phyloP scores from a whole-genome alignment of 2,888 invertebrate species.

The Phragmatobia fuliginosa region DNA sequence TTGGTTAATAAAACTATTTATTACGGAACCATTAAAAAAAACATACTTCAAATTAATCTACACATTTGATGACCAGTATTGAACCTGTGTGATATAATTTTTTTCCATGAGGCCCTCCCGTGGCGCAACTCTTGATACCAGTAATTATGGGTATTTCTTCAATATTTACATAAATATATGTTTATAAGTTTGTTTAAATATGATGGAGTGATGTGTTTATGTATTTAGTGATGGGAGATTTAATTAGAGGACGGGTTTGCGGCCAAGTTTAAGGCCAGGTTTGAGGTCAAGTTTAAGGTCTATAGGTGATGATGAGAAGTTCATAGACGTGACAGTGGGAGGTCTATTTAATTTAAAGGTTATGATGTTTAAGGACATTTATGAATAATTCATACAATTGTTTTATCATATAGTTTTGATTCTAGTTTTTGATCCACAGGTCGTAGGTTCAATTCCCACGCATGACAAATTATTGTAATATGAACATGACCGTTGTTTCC shows the following conservation, averaged over 20 bases:
- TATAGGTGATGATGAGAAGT: neutral
- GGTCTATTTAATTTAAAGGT: neutral
- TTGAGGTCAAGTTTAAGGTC: neutral
- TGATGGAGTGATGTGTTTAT: slow-evolving; percentile 37
- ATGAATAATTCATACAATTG: neutral
- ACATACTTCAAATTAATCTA: slow-evolving; percentile 22
- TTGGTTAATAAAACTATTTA: too few relatives aligned
- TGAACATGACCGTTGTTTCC: neutral
- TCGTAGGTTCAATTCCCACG: neutral
- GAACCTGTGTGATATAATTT: slow-evolving; percentile 32
- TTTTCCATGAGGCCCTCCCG: slow-evolving; percentile 31
- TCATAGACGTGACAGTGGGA: neutral
- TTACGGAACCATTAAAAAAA: slow-evolving; percentile 27
- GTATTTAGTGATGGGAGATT: slow-evolving; percentile 4
- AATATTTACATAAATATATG: slow-evolving; percentile 33
- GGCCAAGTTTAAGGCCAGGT: neutral
- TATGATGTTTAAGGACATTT: neutral
- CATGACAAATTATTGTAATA: neutral
- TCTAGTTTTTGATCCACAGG: neutral
- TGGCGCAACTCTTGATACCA: slow-evolving; percentile 29
- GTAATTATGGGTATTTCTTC: slow-evolving; percentile 39
- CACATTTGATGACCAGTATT: slow-evolving; percentile 27
- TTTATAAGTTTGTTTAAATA: slow-evolving; percentile 17
- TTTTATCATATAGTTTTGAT: neutral
- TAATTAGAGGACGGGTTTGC: slow-evolving; percentile 7